These are phyloP conservation scores for Psilopogon haemacephalus DNA, from an alignment of 2,113 vertebrate genomes.

Conservation along the genomic window DNA sequence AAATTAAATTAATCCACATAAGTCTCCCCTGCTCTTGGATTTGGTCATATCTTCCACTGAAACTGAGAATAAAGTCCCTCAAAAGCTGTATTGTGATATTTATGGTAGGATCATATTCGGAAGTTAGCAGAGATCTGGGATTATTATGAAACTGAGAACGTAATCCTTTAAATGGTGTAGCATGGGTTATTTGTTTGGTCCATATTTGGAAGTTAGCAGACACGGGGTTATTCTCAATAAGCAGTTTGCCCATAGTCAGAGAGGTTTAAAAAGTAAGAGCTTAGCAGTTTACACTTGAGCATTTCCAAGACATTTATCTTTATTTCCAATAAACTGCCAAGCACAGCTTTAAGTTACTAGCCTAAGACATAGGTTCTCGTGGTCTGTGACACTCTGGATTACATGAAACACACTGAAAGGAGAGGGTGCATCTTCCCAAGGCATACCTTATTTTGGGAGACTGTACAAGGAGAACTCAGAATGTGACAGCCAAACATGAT, in stretches of 20 bases:
- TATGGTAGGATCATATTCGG: not conserved
- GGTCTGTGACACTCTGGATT: not conserved
- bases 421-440: not conserved
- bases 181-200: not conserved
- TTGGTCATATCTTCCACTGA: not conserved
- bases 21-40: not conserved
- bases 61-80: not conserved
- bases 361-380: fast-evolving
- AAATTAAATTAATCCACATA: not conserved
- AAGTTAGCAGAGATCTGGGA: not conserved
- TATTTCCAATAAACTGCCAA: not conserved
- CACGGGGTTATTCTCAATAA: not conserved
- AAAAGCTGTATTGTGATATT: fast-evolving
- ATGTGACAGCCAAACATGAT: not conserved
- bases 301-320: not conserved
- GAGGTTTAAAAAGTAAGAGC: not conserved
- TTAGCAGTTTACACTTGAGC: not conserved
- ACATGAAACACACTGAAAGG: not conserved
- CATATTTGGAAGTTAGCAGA: not conserved
- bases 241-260: not conserved
- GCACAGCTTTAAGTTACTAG: not conserved
- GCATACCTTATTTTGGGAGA: not conserved
- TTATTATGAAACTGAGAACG: not conserved
- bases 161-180: fast-evolving
- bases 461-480: not conserved